Evolutionary conservation across 2,888 invertebrate genomes (phyloP), one percentile per base, ranked within the genome.

Genomic region (Scelioninae gen. 1): DNA sequence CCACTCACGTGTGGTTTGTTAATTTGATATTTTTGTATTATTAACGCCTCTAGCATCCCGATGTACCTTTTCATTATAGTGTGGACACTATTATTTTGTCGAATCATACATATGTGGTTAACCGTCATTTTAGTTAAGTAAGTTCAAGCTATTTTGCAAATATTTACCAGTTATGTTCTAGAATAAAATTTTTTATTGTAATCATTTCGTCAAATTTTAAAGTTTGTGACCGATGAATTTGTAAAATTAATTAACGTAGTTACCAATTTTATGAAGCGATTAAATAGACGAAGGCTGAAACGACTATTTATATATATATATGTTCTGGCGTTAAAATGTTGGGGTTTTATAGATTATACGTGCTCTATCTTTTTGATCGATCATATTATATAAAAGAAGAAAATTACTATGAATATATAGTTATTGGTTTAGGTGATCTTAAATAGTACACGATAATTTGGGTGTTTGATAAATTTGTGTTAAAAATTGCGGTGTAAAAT

Each of bases 291-390:
- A 38, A 58, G 10, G 45, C 13, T 31, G 45, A 45, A 45, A 31
- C 31, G 43, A 13, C 31, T 31, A 62, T 45, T 45, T 45, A 45
- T 62, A 62, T 31, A 45, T 45, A 45, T 62, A 62, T 31, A 45
- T 53, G 32, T 31, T 31, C 16, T 15, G 29, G 60, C 31, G 60
- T 62, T 62, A 45, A 62, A 43, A 63, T n/a, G 32, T 34, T 32
- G 47, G 1, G 23, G 29, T 29, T 66, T 53, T 40, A 53, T 66
- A 66, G 53, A 13, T 38, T 40, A 29, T 66, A 66, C 66, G 66
- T 66, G 66, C n/a, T 51, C 49, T 65, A 65, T 66, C 66, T 66
- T 51, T 51, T 53, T 51, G 66, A 66, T 66, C 53, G 66, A 53
- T 66, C 53, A 66, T 66, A 53, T 53, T 13, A 66, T 13, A 16